Evolutionary conservation across 2,113 vertebrate genomes (phyloP).

Genomic region (Ictidomys tridecemlineatus): DNA sequence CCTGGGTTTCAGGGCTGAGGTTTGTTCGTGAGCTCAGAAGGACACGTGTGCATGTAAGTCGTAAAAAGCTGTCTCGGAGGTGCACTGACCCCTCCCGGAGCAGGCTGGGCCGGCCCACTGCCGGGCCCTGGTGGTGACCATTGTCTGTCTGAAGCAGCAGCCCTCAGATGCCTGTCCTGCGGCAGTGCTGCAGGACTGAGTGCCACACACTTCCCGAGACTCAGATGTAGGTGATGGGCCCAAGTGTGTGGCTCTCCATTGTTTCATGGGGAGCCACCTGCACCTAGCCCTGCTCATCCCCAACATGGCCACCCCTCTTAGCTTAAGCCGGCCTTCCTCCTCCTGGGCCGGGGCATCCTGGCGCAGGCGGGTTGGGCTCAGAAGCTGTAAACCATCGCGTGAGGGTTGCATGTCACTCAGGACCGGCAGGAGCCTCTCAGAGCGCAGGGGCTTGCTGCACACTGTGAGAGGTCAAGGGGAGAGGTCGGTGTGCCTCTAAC

Average conservation of each 20-base stretch:
- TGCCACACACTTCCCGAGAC: not conserved
- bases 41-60: not conserved
- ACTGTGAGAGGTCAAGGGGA: accelerated
- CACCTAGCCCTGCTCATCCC: not conserved
- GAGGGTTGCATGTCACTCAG: accelerated
- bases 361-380: not conserved
- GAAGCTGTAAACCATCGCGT: not conserved
- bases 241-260: accelerated
- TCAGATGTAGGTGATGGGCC: too few relatives aligned
- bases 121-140: too few relatives aligned
- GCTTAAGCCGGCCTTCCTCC: not conserved
- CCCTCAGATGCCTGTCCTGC: not conserved
- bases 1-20: not conserved
- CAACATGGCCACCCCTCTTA: accelerated
- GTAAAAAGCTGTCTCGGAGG: not conserved
- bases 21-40: not conserved
- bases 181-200: not conserved
- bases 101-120: not conserved
- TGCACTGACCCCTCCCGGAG: not conserved
- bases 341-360: accelerated
- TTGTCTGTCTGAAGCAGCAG: not conserved
- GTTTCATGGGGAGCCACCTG: not conserved
- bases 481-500: accelerated
- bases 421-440: not conserved
- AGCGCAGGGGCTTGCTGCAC: not conserved